Percentiles rank a stretch among this genome's conserved stretches.
phyloP scores from a whole-genome alignment of 2,113 vertebrate genomes.

The Thermophis baileyi region DNA sequence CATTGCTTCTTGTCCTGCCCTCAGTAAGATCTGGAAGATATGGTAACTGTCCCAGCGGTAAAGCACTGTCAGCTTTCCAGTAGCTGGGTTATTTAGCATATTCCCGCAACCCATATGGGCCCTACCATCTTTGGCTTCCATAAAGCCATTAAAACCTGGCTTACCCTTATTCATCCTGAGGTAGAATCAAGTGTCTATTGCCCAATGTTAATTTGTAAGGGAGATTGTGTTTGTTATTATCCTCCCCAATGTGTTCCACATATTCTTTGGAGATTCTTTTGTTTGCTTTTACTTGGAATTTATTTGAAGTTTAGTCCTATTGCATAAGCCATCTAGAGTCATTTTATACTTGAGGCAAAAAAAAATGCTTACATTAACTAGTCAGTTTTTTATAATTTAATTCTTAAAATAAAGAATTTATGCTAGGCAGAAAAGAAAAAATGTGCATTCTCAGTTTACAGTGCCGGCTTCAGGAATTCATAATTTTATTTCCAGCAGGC shows the following conservation, averaged over 20 bases:
- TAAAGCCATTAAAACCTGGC: background rate
- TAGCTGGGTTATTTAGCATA: background rate
- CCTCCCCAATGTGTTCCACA: background rate
- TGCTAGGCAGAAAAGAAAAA: background rate
- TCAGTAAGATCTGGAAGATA: background rate
- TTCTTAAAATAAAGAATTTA: background rate
- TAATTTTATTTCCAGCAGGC: background rate
- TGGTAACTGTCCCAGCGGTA: background rate
- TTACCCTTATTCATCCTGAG: background rate
- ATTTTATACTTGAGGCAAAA: background rate
- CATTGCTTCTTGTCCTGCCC: too few relatives aligned
- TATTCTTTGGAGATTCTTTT: background rate
- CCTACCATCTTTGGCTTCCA: background rate
- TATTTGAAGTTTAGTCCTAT: background rate
- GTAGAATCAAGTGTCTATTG: background rate
- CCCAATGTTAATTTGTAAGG: background rate
- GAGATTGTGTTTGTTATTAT: background rate
- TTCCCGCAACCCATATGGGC: background rate
- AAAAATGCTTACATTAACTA: background rate
- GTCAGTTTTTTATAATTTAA: background rate
- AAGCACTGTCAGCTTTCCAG: background rate
- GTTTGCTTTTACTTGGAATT: background rate
- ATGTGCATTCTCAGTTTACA: background rate
- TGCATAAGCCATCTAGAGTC: background rate
- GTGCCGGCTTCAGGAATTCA: background rate